Evolutionary conservation across 1,140 invertebrate species (phyloP).

Genomic region (Achroia grisella): DNA sequence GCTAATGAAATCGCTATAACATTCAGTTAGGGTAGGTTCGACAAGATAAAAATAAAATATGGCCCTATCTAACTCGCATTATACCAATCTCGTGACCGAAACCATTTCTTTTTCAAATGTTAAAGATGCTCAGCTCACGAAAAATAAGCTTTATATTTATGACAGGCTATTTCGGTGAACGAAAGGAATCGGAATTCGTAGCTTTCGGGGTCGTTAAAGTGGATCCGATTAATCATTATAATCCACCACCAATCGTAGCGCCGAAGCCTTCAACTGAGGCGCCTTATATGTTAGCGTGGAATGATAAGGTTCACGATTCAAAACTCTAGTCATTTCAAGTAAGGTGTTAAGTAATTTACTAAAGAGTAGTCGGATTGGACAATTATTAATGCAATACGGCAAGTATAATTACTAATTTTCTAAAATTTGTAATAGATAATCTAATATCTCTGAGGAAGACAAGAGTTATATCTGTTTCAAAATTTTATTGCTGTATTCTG

Average conservation of each 20-base stretch:
- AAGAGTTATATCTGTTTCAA: too few species aligned
- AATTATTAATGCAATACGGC: too few species aligned
- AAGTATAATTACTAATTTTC: too few species aligned
- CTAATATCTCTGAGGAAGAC: too few species aligned
- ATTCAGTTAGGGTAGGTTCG: conserved; percentile 43
- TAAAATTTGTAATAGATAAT: too few species aligned
- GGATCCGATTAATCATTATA: conserved; percentile 30
- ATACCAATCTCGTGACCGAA: conserved; percentile 45
- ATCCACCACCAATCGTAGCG: conserved; percentile 19
- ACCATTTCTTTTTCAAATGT: conserved; percentile 47
- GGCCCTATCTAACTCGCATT: conserved; percentile 49
- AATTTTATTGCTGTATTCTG: too few species aligned
- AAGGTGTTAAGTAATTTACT: too few species aligned
- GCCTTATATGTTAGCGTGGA: neutral
- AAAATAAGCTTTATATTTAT: conserved; percentile 55
- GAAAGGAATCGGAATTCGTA: conserved; percentile 29
- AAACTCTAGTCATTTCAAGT: too few species aligned
- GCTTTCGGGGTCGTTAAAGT: conserved; percentile 35
- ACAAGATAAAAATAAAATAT: conserved; percentile 48
- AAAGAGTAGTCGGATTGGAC: too few species aligned
- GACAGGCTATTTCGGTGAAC: conserved; percentile 26
- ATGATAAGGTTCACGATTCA: neutral
- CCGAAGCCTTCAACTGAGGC: conserved; percentile 7
- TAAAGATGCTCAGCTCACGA: conserved; percentile 59
- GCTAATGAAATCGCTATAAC: conserved; percentile 34